Evolutionary conservation across 1,140 invertebrate species (phyloP).

Genomic region (Mycetomoellerius zeteki): DNA sequence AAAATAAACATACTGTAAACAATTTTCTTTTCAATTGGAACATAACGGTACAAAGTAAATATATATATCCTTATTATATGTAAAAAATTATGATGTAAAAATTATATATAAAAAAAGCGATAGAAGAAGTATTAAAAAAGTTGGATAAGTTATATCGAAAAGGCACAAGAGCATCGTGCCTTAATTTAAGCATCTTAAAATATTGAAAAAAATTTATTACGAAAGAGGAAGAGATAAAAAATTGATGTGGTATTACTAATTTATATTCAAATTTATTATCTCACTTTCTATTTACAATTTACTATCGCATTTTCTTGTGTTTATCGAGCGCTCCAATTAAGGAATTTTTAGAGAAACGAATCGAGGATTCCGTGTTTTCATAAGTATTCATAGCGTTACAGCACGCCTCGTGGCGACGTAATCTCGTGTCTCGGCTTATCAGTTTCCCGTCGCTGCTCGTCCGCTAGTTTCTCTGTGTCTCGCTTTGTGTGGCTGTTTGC

Average conservation of each 20-base stretch:
- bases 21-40: too few relatives aligned
- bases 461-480: conserved; percentile 51
- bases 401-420: conserved; percentile 47
- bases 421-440: conserved; percentile 72
- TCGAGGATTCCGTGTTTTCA: background rate
- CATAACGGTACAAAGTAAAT: too few relatives aligned
- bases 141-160: too few relatives aligned
- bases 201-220: too few relatives aligned
- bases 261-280: too few relatives aligned
- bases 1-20: too few relatives aligned
- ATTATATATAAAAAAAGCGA: too few relatives aligned
- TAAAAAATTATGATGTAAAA: too few relatives aligned
- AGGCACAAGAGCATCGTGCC: too few relatives aligned
- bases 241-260: background rate
- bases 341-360: background rate
- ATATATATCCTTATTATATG: too few relatives aligned
- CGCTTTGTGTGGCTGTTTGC: conserved; percentile 76
- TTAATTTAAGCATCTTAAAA: too few relatives aligned
- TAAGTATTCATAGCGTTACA: conserved; percentile 17
- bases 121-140: too few relatives aligned
- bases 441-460: conserved; percentile 71
- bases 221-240: background rate
- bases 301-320: background rate
- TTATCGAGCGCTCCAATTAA: background rate
- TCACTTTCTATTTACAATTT: background rate